Conservation (phyloP, 2,888 invertebrate species). For the Pseudococcus longispinus region DNA sequence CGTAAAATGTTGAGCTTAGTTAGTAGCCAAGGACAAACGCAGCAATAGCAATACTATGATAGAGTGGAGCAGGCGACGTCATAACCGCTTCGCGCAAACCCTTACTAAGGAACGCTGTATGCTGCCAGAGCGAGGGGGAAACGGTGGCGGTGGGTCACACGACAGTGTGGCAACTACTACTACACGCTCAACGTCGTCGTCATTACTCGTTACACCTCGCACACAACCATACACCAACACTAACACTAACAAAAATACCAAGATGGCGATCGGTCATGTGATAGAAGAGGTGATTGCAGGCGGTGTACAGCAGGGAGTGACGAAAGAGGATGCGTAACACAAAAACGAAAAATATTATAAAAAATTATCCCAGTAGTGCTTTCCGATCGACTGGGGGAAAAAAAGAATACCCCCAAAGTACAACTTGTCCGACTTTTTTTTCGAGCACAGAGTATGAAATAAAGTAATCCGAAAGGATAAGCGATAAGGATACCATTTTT, state of each 20-base stretch:
- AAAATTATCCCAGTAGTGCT: constrained; percentile 6
- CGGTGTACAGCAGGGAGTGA: constrained; percentile 43
- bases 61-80: constrained; percentile 51
- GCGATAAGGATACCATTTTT: too few species aligned
- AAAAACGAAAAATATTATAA: constrained; percentile 44
- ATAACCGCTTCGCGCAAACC: constrained; percentile 53
- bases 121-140: constrained; percentile 14
- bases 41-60: constrained; percentile 25
- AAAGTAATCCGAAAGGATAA: too few species aligned
- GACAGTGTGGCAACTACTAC: constrained; percentile 52
- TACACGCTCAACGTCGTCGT: constrained; percentile 14
- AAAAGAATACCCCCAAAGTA: neutral
- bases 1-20: constrained; percentile 20
- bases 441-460: too few species aligned
- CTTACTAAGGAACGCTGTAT: constrained; percentile 46
- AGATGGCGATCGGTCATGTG: constrained; percentile 71
- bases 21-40: constrained; percentile 49
- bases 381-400: neutral
- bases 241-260: constrained; percentile 65
- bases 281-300: constrained; percentile 62
- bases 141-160: constrained; percentile 53
- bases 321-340: constrained; percentile 57
- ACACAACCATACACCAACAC: neutral
- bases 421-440: neutral
- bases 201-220: neutral